Conservation (phyloP, 2,113 vertebrate genomes). For the Thomomys bottae region DNA sequence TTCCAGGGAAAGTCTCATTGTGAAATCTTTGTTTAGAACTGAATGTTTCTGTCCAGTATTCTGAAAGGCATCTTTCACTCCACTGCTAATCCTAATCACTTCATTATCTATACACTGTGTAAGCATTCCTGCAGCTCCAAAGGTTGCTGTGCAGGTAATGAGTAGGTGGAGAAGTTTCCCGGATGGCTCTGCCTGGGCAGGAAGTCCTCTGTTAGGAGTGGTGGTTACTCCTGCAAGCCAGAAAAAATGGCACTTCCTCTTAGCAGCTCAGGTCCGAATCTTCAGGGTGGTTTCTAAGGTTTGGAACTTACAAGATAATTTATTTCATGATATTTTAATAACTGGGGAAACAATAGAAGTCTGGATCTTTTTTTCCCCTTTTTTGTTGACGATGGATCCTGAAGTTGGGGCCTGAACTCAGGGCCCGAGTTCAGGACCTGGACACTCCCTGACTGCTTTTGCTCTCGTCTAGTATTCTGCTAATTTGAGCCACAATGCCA, state of each 20-base stretch:
- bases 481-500: too few relatives aligned
- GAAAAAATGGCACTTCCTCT: not conserved
- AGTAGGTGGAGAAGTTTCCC: not conserved
- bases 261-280: not conserved
- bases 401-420: too few relatives aligned
- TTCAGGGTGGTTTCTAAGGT: not conserved
- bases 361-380: too few relatives aligned
- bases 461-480: too few relatives aligned
- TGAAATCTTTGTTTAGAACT: conserved; percentile 9
- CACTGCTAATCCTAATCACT: not conserved
- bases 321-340: not conserved
- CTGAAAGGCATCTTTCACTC: not conserved
- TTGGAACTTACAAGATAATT: not conserved
- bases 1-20: not conserved
- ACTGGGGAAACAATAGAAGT: not conserved
- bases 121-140: not conserved
- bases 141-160: not conserved
- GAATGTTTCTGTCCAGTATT: conserved; percentile 9
- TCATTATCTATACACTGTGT: not conserved
- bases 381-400: too few relatives aligned
- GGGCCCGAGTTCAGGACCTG: too few relatives aligned
- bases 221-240: not conserved
- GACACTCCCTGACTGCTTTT: too few relatives aligned
- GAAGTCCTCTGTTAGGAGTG: not conserved
- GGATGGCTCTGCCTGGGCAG: not conserved